phyloP scores from a whole-genome alignment of 2,113 vertebrate species.

The Muntiacus reevesi region DNA sequence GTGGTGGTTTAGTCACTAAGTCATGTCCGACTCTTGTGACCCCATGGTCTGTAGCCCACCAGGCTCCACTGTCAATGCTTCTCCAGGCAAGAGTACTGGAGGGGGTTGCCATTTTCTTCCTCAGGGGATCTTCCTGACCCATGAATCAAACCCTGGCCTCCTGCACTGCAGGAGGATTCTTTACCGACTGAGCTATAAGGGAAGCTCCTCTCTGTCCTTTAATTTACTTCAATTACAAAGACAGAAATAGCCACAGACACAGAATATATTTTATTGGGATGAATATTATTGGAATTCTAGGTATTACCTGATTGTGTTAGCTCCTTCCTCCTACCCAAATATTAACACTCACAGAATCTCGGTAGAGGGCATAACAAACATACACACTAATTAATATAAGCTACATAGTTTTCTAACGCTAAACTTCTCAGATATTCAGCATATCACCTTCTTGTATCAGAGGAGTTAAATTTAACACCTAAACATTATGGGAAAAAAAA shows the following conservation, averaged over 20 bases:
- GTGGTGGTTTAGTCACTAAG: too few relatives aligned
- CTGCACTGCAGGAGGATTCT: not conserved
- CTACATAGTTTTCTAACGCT: not conserved
- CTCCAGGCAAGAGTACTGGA: not conserved
- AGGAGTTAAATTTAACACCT: not conserved
- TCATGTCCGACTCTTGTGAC: fast-evolving
- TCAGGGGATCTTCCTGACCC: not conserved
- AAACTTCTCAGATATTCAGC: not conserved
- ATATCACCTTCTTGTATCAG: not conserved
- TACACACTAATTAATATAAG: not conserved
- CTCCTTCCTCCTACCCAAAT: not conserved
- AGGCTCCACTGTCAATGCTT: not conserved
- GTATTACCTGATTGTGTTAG: not conserved
- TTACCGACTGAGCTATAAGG: not conserved
- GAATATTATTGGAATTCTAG: not conserved
- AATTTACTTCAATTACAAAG: not conserved
- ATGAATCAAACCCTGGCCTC: not conserved
- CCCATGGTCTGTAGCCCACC: not conserved
- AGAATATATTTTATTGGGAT: not conserved
- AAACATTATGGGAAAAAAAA: not conserved
- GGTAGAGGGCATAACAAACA: not conserved
- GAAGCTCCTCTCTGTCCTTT: not conserved
- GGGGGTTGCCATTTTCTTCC: not conserved
- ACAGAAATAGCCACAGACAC: not conserved
- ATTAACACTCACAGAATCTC: not conserved